These are phyloP conservation scores for Meandrina meandrites DNA, from an alignment of 92 coral and sea anemone genomes.

Conservation along the genomic window DNA sequence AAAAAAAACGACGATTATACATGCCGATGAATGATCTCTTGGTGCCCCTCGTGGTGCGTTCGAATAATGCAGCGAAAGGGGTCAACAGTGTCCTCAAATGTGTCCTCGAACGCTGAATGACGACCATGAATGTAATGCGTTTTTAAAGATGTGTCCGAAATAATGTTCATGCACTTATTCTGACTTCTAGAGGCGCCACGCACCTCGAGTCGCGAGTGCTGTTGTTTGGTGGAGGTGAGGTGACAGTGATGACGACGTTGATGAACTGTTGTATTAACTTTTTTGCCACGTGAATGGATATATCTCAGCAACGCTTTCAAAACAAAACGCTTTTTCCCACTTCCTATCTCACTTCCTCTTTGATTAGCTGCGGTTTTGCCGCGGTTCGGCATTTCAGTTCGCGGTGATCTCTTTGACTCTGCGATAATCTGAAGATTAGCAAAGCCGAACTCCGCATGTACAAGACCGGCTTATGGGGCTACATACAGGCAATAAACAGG, in stretches of 20 bases:
- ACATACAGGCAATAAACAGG: neutral
- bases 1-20: neutral
- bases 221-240: neutral
- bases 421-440: neutral
- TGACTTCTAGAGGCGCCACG: neutral
- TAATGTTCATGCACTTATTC: neutral
- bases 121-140: conserved; percentile 21
- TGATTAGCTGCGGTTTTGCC: neutral
- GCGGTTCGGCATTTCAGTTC: conserved; percentile 5
- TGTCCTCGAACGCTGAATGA: conserved; percentile 25
- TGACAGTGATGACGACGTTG: neutral
- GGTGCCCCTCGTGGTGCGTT: neutral
- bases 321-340: neutral
- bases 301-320: neutral
- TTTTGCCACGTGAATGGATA: neutral
- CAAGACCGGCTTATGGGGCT: neutral
- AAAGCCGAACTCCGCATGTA: neutral
- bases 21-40: conserved; percentile 6
- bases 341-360: neutral
- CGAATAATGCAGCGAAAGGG: neutral
- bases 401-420: conserved; percentile 16
- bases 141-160: conserved; percentile 19
- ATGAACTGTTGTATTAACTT: neutral
- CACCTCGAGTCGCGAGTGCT: neutral
- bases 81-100: conserved; percentile 24